Conservation (phyloP, 64 coral and sea anemone genomes). For the Porites australiensis region DNA sequence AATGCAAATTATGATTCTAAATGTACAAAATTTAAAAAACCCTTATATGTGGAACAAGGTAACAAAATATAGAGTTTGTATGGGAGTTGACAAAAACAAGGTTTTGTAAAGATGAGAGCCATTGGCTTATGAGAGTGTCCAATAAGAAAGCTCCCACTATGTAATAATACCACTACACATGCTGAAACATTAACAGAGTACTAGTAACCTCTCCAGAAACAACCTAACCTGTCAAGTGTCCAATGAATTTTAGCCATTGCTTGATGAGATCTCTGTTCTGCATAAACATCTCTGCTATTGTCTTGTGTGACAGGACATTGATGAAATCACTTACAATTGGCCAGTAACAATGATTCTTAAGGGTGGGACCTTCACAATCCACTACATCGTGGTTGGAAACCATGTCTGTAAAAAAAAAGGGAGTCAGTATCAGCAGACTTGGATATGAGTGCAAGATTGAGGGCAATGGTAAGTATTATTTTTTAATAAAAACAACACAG, state of each 20-base stretch:
- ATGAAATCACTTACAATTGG: slow-evolving; percentile 97
- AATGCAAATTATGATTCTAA: too few species aligned
- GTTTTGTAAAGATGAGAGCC: too few species aligned
- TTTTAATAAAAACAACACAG: too few species aligned
- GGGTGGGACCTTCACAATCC: slow-evolving; percentile 68
- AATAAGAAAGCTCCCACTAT: too few species aligned
- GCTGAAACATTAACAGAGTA: background rate
- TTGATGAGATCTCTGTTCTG: slow-evolving; percentile 83
- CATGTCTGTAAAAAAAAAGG: slow-evolving; percentile 10
- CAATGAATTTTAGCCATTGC: slow-evolving; percentile 93
- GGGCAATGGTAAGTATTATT: background rate
- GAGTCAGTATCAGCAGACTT: background rate
- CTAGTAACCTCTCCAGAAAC: too few species aligned
- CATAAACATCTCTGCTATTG: slow-evolving; percentile 89
- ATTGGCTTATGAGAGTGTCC: too few species aligned
- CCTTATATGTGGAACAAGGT: too few species aligned
- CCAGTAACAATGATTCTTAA: slow-evolving; percentile 95
- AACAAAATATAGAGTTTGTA: too few species aligned
- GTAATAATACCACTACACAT: too few species aligned
- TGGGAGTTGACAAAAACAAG: too few species aligned
- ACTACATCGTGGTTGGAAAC: slow-evolving; percentile 75
- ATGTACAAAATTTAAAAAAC: too few species aligned
- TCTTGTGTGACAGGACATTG: slow-evolving; percentile 94
- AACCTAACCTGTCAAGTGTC: slow-evolving; percentile 79
- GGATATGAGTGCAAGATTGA: background rate